Conservation (phyloP, 2,113 vertebrate species). For the Forbesichthys agassizii region DNA sequence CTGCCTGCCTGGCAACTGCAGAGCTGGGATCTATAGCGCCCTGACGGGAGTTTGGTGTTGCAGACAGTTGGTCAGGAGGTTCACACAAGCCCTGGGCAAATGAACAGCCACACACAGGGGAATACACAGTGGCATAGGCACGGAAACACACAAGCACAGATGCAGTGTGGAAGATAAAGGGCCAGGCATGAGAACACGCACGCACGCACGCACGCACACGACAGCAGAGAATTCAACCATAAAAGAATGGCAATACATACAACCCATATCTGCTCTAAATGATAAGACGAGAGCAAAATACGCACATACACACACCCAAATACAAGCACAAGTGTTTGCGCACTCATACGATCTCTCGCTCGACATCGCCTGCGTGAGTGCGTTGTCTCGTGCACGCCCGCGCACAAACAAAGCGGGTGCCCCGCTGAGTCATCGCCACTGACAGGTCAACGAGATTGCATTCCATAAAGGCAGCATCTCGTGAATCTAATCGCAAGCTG, state of each 20-base stretch:
- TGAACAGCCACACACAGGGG: background rate
- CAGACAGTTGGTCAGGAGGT: too few species aligned
- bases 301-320: background rate
- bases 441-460: conserved; percentile 23
- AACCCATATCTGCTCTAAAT: background rate
- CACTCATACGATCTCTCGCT: background rate
- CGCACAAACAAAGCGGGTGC: background rate
- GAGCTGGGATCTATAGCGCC: too few species aligned
- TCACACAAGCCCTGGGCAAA: too few species aligned
- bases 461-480: conserved; percentile 28
- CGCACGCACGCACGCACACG: background rate
- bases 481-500: conserved; percentile 19
- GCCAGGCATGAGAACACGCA: background rate
- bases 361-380: background rate
- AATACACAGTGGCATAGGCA: background rate
- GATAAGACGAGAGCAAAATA: background rate
- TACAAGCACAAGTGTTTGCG: background rate
- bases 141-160: background rate
- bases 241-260: background rate
- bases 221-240: background rate
- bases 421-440: conserved; percentile 14
- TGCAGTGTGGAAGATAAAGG: background rate
- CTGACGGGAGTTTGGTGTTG: too few species aligned
- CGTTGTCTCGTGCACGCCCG: background rate
- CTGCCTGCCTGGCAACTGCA: too few species aligned